Base-by-base conservation (phyloP, 2,888 invertebrate genomes). In the Rhagonycha lutea region DNA sequence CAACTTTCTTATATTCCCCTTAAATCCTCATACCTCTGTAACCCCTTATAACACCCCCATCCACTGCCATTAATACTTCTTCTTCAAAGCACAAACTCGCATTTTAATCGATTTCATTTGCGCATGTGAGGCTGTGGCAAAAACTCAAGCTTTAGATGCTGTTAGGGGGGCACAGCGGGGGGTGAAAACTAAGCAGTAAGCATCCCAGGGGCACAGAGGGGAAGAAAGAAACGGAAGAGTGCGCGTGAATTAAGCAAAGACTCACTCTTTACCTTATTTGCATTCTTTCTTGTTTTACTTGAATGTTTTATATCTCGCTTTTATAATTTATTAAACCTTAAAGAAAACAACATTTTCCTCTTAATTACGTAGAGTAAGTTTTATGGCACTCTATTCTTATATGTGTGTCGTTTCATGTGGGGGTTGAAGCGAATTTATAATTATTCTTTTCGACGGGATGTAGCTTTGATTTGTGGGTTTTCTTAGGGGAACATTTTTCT, bases 81-180 rank as follows among this genome's bases (percentile, higher is more conserved):
- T 89, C 88, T 89, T 89, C 89, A 89, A 89, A 89, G 89, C 89
- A 89, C 89, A 89, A 89, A 89, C 88, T 90, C 91, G 90, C 90
- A 91, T 91, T 91, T 91, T 91, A 91, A 91, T 91, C 91, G 91
- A 91, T 91, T 91, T 90, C 91, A 91, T 91, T 91, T 91, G 91
- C 91, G 91, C 91, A 90, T 90, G 90, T 90, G 90, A 90, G 90
- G 86, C 89, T 88, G 90, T 90, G 86, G 88, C 88, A 88, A 88
- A 88, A 87, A 87, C 87, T 87, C 86, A 85, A 86, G 86, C 86
- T 84, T 85, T 84, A 84, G 84, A 84, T 84, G 85, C 85, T 85
- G 86, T 84, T 85, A 85, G 82, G 82, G 82, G 83, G 83, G 83
- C 79, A 82, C 80, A 79, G 79, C 75, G 78, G 82, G 81, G 80